These are phyloP conservation scores for Centroberyx gerrardi DNA, from an alignment of 2,797 vertebrate genomes.

Conservation along the genomic window DNA sequence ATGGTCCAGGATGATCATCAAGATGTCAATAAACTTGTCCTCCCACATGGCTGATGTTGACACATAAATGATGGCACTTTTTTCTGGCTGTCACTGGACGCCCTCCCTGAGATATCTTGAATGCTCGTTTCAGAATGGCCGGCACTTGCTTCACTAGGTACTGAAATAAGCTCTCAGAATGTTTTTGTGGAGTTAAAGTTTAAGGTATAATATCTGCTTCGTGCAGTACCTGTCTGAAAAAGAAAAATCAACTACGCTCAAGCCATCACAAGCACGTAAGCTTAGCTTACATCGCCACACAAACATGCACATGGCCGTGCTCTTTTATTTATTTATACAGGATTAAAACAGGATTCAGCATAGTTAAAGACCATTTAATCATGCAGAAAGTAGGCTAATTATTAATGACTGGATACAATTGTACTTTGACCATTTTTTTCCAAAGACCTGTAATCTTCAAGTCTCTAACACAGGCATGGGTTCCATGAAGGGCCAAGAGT, in stretches of 20 bases:
- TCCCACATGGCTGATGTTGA: slow-evolving; percentile 84
- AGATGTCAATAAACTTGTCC: slow-evolving; percentile 85
- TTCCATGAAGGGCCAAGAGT: too few species aligned
- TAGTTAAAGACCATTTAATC: too few species aligned
- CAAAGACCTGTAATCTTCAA: too few species aligned
- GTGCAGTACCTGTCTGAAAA: neutral
- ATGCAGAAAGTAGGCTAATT: too few species aligned
- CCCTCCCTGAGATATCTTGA: slow-evolving; percentile 72
- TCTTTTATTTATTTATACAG: too few species aligned
- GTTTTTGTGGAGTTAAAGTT: slow-evolving; percentile 55
- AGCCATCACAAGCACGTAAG: slow-evolving; percentile 10
- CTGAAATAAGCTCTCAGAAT: slow-evolving; percentile 61
- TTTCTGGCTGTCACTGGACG: slow-evolving; percentile 77
- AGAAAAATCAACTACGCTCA: slow-evolving; percentile 17
- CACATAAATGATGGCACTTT: slow-evolving; percentile 84
- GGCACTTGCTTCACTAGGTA: slow-evolving; percentile 64
- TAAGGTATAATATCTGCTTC: slow-evolving; percentile 29
- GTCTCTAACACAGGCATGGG: too few species aligned
- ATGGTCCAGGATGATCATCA: slow-evolving; percentile 82
- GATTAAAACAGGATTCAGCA: too few species aligned
- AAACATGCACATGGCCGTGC: too few species aligned
- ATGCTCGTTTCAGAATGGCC: slow-evolving; percentile 49
- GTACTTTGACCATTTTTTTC: too few species aligned
- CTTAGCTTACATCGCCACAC: neutral
- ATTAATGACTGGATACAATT: too few species aligned